These are phyloP conservation scores for Danaus plexippus DNA, from an alignment of 1,140 invertebrate genomes.

Conservation along the genomic window DNA sequence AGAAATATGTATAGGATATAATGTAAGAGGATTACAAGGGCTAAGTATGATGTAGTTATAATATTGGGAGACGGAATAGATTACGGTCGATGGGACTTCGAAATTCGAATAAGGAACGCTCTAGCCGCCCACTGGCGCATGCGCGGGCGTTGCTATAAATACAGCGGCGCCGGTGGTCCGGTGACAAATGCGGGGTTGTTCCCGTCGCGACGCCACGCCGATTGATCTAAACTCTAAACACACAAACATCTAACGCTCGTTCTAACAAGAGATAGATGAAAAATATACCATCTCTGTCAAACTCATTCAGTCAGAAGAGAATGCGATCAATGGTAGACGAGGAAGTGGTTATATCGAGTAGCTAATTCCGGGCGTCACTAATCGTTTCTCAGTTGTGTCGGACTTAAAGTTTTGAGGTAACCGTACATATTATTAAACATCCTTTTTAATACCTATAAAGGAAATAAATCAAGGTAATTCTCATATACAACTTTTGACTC, in stretches of 20 bases:
- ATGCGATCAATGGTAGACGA: constrained; percentile 19
- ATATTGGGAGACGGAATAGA: constrained; percentile 7
- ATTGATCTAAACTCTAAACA: constrained; percentile 46
- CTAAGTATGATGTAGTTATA: constrained; percentile 17
- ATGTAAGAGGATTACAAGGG: constrained; percentile 27
- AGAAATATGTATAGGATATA: constrained; percentile 7
- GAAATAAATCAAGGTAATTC: too few species aligned
- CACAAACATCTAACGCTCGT: too few species aligned
- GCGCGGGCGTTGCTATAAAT: constrained; percentile 64
- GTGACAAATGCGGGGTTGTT: constrained; percentile 63
- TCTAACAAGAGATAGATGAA: too few species aligned
- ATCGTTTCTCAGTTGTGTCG: constrained; percentile 42
- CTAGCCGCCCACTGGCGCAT: constrained; percentile 51
- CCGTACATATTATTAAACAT: too few species aligned
- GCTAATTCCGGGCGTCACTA: constrained; percentile 54
- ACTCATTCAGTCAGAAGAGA: constrained; percentile 16
- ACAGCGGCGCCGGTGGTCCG: constrained; percentile 64
- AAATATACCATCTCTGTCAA: constrained; percentile 16
- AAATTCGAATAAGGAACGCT: constrained; percentile 36
- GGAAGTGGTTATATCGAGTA: constrained; percentile 46
- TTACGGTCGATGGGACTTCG: constrained; percentile 29
- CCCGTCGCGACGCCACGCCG: constrained; percentile 48
- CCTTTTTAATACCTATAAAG: too few species aligned
- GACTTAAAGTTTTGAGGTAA: background rate
- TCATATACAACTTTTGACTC: too few species aligned